phyloP scores from a whole-genome alignment of 1,140 invertebrate species.

The Pseudomyrmex flavicornis region DNA sequence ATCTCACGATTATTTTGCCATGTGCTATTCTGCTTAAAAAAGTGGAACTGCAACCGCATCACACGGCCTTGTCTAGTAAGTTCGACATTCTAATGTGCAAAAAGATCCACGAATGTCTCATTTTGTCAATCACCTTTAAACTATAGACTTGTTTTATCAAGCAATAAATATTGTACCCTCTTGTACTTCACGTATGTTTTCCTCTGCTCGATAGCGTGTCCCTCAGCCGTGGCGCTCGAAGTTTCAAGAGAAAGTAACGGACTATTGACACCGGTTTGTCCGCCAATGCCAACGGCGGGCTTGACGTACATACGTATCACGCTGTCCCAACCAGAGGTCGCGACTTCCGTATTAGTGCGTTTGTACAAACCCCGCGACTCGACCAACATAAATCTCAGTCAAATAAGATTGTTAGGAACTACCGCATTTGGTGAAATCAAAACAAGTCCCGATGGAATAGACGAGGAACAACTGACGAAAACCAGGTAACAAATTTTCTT shows the following conservation, averaged over 20 bases:
- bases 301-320: conserved; percentile 94
- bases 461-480: conserved; percentile 84
- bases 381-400: conserved; percentile 94
- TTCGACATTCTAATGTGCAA: conserved; percentile 4
- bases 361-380: conserved; percentile 94
- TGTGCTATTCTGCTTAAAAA: conserved; percentile 96
- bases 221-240: conserved; percentile 95
- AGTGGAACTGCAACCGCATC: conserved; percentile 95
- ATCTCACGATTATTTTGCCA: conserved; percentile 93
- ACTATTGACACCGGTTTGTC: conserved; percentile 88
- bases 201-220: conserved; percentile 88
- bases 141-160: too few relatives aligned
- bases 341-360: conserved; percentile 87
- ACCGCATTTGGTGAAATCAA: conserved; percentile 89
- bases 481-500: conserved; percentile 78
- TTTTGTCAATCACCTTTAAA: not conserved
- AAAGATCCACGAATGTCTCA: not conserved
- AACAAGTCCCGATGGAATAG: conserved; percentile 80
- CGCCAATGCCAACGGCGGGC: conserved; percentile 92
- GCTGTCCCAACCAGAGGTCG: conserved; percentile 92
- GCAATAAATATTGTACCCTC: too few relatives aligned
- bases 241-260: conserved; percentile 87
- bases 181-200: too few relatives aligned
- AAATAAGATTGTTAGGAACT: conserved; percentile 93
- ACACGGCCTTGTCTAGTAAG: conserved; percentile 92